These are phyloP conservation scores for Agrochola macilenta DNA, from an alignment of 2,888 invertebrate genomes.

Conservation along the genomic window DNA sequence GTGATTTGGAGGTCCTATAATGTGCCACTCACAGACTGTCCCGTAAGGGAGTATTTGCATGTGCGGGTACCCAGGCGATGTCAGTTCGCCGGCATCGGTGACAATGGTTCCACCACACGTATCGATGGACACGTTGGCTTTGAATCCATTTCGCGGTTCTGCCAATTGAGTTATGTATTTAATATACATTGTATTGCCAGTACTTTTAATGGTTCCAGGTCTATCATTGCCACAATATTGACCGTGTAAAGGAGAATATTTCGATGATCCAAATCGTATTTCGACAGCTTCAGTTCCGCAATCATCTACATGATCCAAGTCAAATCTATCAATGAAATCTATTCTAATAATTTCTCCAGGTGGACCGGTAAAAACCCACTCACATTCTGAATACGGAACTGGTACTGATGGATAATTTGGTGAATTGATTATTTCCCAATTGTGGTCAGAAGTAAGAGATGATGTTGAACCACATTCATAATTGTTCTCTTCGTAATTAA, in stretches of 20 bases:
- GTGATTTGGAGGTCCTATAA: constrained; percentile 85
- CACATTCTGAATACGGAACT: constrained; percentile 94
- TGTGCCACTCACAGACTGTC: constrained; percentile 93
- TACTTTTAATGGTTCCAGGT: constrained; percentile 92
- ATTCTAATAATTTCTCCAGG: constrained; percentile 94
- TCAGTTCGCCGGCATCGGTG: constrained; percentile 90
- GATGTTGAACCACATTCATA: constrained; percentile 93
- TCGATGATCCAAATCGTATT: constrained; percentile 95
- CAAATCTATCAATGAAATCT: constrained; percentile 94
- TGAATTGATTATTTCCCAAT: constrained; percentile 91
- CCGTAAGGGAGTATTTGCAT: constrained; percentile 87
- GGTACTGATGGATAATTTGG: constrained; percentile 96
- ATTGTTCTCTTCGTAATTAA: constrained; percentile 91
- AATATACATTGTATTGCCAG: constrained; percentile 92
- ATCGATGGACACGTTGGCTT: constrained; percentile 92
- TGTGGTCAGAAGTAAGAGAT: constrained; percentile 86
- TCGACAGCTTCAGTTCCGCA: constrained; percentile 93
- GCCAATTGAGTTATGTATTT: constrained; percentile 93
- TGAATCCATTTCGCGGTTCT: constrained; percentile 95
- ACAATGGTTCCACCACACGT: constrained; percentile 92
- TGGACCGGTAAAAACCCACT: constrained; percentile 94
- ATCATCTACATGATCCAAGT: constrained; percentile 86
- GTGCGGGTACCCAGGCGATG: constrained; percentile 93
- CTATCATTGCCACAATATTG: constrained; percentile 90
- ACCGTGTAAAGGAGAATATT: constrained; percentile 92